A percentile compares a stretch with the other conserved stretches of the same genome.
These are phyloP conservation scores for Temnothorax unifasciatus DNA, from an alignment of 2,888 invertebrate species.

Conservation along the genomic window DNA sequence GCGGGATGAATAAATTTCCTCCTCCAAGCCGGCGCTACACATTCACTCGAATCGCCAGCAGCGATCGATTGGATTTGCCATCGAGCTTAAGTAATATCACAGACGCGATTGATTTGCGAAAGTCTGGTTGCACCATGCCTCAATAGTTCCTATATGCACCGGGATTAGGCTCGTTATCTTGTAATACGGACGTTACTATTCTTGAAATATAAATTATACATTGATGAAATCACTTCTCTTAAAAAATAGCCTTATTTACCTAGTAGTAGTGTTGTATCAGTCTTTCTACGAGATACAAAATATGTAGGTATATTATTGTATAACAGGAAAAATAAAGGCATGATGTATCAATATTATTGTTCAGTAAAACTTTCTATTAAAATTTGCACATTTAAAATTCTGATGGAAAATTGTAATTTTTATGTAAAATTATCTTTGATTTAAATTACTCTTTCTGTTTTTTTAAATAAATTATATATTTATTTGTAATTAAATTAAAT, in stretches of 20 bases:
- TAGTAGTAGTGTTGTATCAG: background rate
- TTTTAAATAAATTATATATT: background rate
- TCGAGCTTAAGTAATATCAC: slow-evolving; percentile 34
- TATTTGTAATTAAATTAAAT: background rate
- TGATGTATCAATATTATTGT: slow-evolving; percentile 16
- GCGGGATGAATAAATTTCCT: slow-evolving; percentile 21
- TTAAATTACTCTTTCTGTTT: background rate
- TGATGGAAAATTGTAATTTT: background rate
- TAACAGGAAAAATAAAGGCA: background rate
- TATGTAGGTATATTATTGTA: background rate
- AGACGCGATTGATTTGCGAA: slow-evolving; percentile 41
- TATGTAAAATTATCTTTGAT: background rate
- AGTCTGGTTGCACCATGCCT: slow-evolving; percentile 15
- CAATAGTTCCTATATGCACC: slow-evolving; percentile 9
- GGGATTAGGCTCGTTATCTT: slow-evolving; percentile 43
- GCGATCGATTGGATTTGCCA: slow-evolving; percentile 37
- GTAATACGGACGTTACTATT: slow-evolving; percentile 22
- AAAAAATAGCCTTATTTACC: slow-evolving; percentile 29
- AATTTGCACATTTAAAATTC: background rate
- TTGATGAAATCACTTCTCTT: slow-evolving; percentile 18
- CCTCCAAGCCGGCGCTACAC: background rate
- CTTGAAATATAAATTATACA: slow-evolving; percentile 30
- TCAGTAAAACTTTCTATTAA: background rate
- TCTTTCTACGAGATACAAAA: background rate
- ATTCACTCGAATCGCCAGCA: slow-evolving; percentile 16